Conservation (phyloP, 2,113 vertebrate genomes). For the Apeltes quadracus region DNA sequence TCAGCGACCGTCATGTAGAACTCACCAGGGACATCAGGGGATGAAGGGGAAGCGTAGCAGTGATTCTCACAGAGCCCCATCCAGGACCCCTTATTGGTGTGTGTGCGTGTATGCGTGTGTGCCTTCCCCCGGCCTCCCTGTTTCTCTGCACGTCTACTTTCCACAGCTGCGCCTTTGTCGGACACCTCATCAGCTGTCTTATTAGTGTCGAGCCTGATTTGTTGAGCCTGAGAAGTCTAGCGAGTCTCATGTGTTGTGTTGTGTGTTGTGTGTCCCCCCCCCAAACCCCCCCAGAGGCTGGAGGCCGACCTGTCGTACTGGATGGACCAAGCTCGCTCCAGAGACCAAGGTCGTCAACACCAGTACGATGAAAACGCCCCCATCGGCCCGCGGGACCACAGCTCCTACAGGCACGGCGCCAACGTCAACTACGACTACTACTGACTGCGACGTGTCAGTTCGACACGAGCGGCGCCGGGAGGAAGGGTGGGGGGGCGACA, state of each 20-base stretch:
- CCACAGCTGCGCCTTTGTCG: neutral
- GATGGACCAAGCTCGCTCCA: constrained; percentile 84
- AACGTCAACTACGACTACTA: constrained; percentile 94
- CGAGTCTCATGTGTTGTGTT: neutral
- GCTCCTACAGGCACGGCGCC: constrained; percentile 86
- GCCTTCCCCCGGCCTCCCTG: constrained; percentile 48
- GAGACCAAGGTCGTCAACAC: constrained; percentile 87
- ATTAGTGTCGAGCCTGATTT: constrained; percentile 8
- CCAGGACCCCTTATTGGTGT: neutral
- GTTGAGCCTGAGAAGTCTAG: neutral
- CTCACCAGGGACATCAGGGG: constrained; percentile 14
- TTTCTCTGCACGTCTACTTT: constrained; percentile 18
- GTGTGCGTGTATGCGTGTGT: neutral
- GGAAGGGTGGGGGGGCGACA: neutral
- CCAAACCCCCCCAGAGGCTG: constrained; percentile 84
- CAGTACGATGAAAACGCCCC: constrained; percentile 92
- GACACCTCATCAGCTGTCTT: constrained; percentile 35
- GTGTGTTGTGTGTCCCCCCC: neutral
- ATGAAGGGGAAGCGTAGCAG: constrained; percentile 4
- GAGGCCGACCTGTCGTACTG: constrained; percentile 91
- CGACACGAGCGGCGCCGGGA: neutral
- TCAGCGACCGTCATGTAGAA: constrained; percentile 31
- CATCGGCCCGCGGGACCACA: constrained; percentile 79
- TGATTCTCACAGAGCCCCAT: constrained; percentile 4
- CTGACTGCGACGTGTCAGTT: constrained; percentile 56